These are phyloP conservation scores for Gymnoscopelus braueri DNA, from an alignment of 2,797 vertebrate species.

Conservation along the genomic window DNA sequence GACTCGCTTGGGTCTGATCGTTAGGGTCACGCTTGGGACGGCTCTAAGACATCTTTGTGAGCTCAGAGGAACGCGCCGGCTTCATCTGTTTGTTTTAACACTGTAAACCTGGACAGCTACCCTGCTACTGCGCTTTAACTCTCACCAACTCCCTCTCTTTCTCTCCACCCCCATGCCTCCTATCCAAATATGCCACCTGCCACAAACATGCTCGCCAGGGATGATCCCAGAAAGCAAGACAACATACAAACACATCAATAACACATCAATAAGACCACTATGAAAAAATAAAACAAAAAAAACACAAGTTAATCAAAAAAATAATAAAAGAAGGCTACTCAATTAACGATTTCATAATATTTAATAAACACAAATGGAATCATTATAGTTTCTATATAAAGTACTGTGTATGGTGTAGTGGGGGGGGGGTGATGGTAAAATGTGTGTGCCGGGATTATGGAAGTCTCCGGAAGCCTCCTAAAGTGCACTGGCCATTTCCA, in stretches of 20 bases:
- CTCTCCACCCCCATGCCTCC: neutral
- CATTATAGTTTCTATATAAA: slow-evolving; percentile 21
- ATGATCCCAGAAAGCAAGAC: slow-evolving; percentile 58
- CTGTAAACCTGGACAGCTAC: slow-evolving; percentile 13
- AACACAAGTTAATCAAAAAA: slow-evolving; percentile 40
- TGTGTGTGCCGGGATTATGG: slow-evolving; percentile 24
- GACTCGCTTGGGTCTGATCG: no score
- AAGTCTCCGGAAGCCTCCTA: slow-evolving; percentile 41
- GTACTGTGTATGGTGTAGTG: slow-evolving; percentile 13
- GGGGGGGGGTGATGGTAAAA: slow-evolving; percentile 3
- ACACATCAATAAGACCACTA: slow-evolving; percentile 46
- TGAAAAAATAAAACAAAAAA: slow-evolving; percentile 37
- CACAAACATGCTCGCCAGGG: slow-evolving; percentile 51
- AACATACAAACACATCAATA: slow-evolving; percentile 59
- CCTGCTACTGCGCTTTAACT: neutral
- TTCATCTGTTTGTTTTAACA: slow-evolving; percentile 22
- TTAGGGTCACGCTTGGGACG: neutral
- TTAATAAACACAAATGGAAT: slow-evolving; percentile 31
- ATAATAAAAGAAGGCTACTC: slow-evolving; percentile 39
- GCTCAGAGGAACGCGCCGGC: neutral
- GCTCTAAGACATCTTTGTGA: neutral
- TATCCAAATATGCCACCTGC: neutral
- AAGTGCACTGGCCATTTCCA: slow-evolving; percentile 60
- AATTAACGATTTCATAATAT: slow-evolving; percentile 37
- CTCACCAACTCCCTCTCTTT: neutral